These are phyloP conservation scores for Smithornis capensis DNA, from an alignment of 2,113 vertebrate species.

Conservation along the genomic window DNA sequence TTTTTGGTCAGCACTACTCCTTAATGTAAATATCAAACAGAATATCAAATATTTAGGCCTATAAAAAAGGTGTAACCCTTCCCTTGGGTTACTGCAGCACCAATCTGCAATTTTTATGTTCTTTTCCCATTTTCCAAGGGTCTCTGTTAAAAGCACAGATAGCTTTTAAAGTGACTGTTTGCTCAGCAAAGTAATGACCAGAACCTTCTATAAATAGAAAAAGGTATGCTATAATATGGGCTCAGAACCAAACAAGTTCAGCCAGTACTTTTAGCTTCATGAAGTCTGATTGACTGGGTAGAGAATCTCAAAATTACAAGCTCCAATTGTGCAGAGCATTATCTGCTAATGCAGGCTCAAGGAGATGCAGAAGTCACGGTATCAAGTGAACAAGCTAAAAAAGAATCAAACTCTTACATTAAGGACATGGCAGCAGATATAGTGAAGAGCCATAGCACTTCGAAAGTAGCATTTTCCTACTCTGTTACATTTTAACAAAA, in stretches of 20 bases:
- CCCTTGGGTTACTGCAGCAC: background rate
- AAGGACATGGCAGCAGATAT: background rate
- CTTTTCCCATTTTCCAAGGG: background rate
- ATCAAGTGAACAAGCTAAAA: background rate
- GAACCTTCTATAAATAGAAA: background rate
- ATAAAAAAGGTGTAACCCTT: background rate
- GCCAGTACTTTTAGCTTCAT: background rate
- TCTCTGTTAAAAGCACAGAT: background rate
- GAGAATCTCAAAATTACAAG: background rate
- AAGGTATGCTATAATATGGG: accelerated
- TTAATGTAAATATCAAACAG: background rate
- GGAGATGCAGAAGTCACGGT: background rate
- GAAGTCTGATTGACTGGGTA: background rate
- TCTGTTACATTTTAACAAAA: background rate
- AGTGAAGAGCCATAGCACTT: accelerated
- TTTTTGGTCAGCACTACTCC: background rate
- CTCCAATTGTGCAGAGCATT: background rate
- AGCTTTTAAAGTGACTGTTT: background rate
- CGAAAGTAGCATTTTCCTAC: background rate
- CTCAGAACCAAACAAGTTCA: background rate
- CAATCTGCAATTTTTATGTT: background rate
- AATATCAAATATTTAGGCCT: accelerated
- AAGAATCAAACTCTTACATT: accelerated
- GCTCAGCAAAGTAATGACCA: background rate
- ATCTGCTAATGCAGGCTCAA: background rate